Evolutionary conservation across 2,797 vertebrate species (phyloP).

Genomic region (Podarcis lilfordi): DNA sequence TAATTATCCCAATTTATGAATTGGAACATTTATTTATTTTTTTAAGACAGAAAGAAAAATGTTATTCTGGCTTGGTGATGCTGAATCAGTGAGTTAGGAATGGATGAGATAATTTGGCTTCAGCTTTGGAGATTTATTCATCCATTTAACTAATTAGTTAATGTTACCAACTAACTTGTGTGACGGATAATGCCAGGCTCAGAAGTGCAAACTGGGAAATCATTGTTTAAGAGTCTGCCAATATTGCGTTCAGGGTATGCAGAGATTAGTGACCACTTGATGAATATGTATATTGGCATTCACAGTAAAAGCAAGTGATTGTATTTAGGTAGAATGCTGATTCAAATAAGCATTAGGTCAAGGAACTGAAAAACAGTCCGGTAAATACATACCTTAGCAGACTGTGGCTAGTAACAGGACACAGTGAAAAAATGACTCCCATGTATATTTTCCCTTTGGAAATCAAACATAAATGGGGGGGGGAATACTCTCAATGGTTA

Average conservation of each 20-base stretch:
- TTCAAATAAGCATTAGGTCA: constrained; percentile 29
- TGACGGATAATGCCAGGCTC: constrained; percentile 47
- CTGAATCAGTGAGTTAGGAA: constrained; percentile 13
- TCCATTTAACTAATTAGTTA: constrained; percentile 64
- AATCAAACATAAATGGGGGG: neutral
- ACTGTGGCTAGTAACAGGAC: neutral
- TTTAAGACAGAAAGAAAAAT: neutral
- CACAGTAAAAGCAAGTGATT: constrained; percentile 22
- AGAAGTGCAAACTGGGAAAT: constrained; percentile 39
- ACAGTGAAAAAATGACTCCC: neutral
- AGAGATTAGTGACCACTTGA: constrained; percentile 55
- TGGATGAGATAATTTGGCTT: neutral
- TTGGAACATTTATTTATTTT: neutral
- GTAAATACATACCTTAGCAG: constrained; percentile 21
- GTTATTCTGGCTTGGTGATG: neutral
- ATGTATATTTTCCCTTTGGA: neutral
- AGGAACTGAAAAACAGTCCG: constrained; percentile 35
- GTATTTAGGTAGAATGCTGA: constrained; percentile 24
- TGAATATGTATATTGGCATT: constrained; percentile 48
- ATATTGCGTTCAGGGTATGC: constrained; percentile 50
- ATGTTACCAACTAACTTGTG: constrained; percentile 58
- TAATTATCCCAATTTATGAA: constrained; percentile 2
- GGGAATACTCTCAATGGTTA: neutral
- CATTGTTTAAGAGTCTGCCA: constrained; percentile 46
- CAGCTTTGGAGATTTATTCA: constrained; percentile 53